A percentile compares a stretch with the other conserved stretches of the same genome.
Conservation (phyloP, 2,113 vertebrate species). For the Catharus minimus region DNA sequence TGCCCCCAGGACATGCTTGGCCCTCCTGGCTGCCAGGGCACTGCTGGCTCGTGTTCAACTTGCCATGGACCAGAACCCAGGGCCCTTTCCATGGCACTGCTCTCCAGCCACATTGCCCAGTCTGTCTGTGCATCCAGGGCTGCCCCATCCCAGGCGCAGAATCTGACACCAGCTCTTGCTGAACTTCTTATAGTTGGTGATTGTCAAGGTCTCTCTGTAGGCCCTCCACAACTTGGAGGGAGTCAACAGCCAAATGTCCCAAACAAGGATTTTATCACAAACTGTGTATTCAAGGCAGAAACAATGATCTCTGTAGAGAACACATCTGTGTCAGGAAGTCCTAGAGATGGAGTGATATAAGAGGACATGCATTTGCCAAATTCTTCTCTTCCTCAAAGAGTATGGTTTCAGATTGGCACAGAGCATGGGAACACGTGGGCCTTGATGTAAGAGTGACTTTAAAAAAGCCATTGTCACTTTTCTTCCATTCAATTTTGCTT, state of each 20-base stretch:
- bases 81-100: neutral
- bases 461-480: neutral
- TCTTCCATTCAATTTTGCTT: neutral
- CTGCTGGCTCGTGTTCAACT: neutral
- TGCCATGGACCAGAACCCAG: neutral
- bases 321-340: neutral
- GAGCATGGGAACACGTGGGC: neutral
- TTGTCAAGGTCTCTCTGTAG: neutral
- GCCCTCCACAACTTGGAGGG: neutral
- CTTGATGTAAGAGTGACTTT: neutral
- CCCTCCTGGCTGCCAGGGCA: neutral
- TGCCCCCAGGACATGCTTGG: neutral
- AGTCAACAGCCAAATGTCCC: neutral
- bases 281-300: neutral
- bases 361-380: neutral
- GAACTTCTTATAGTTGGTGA: fast-evolving
- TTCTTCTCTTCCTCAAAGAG: neutral
- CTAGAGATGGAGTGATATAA: neutral
- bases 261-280: neutral
- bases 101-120: neutral
- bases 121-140: neutral
- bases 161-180: fast-evolving
- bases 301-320: neutral
- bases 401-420: neutral
- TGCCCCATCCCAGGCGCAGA: neutral